phyloP scores from a whole-genome alignment of 1,140 invertebrate species.

The Ceratina australensis region DNA sequence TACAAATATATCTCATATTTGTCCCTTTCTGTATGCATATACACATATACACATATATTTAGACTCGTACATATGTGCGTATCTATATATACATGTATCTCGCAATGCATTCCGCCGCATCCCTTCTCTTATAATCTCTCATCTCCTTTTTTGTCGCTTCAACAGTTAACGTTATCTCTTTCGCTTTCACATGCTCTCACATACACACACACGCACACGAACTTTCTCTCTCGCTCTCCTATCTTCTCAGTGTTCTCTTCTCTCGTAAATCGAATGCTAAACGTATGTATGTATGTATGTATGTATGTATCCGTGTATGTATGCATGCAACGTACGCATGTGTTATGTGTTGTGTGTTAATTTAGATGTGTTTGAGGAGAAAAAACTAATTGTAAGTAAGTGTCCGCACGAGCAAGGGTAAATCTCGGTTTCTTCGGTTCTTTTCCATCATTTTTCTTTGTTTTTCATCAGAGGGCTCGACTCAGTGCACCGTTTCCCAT shows the following conservation, averaged over 20 bases:
- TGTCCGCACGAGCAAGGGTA: constrained; percentile 23
- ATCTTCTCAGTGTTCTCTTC: constrained; percentile 18
- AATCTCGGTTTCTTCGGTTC: constrained; percentile 22
- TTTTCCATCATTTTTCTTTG: too few relatives aligned
- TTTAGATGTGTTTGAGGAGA: constrained; percentile 15
- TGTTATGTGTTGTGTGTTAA: not conserved
- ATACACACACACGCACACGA: too few relatives aligned
- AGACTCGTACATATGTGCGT: constrained; percentile 28
- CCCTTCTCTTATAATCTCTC: not conserved
- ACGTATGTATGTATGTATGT: constrained; percentile 27
- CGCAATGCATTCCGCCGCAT: constrained; percentile 27
- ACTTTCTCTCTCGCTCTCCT: constrained; percentile 13
- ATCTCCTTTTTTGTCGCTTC: not conserved
- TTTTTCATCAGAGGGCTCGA: not conserved
- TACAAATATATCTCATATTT: constrained; percentile 74
- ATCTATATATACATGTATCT: constrained; percentile 49
- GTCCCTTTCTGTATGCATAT: constrained; percentile 65
- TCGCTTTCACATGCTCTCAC: constrained; percentile 15
- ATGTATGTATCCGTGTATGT: constrained; percentile 22
- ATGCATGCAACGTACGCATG: not conserved
- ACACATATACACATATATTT: constrained; percentile 48
- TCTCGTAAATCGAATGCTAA: constrained; percentile 41
- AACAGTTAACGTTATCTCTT: not conserved
- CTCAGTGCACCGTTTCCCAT: not conserved
- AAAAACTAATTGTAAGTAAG: constrained; percentile 29